These are phyloP conservation scores for Apamea sordens DNA, from an alignment of 2,888 invertebrate genomes.

Conservation along the genomic window DNA sequence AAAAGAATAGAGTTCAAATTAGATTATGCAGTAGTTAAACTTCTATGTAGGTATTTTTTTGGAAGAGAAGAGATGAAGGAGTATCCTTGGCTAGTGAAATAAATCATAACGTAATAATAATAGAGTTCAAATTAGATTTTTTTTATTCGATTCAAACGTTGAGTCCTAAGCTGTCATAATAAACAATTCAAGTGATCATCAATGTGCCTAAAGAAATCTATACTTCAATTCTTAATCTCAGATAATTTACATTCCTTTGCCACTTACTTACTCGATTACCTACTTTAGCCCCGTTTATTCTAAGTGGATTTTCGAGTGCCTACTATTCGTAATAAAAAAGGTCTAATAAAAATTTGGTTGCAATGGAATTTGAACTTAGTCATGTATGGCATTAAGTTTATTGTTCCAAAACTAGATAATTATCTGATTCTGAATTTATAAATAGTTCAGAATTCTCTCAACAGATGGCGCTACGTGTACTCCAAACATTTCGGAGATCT, in stretches of 20 bases:
- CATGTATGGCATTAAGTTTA: too few relatives aligned
- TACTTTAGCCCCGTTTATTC: too few relatives aligned
- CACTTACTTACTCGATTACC: too few relatives aligned
- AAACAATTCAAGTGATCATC: neutral
- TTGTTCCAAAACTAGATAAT: too few relatives aligned
- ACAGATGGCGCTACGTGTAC: constrained; percentile 29
- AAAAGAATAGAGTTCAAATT: neutral
- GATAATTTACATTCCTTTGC: too few relatives aligned
- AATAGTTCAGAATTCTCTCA: neutral
- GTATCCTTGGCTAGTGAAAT: neutral
- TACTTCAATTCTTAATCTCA: too few relatives aligned
- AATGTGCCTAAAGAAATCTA: neutral
- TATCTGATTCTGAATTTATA: neutral
- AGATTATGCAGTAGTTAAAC: neutral
- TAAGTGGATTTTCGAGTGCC: too few relatives aligned
- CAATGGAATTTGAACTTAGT: too few relatives aligned
- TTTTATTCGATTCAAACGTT: neutral
- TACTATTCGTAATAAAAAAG: too few relatives aligned
- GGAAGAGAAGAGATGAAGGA: neutral
- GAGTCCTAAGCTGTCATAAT: neutral
- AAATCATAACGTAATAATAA: neutral
- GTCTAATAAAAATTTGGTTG: too few relatives aligned
- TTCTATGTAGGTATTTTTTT: neutral
- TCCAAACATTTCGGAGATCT: neutral
- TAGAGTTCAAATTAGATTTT: neutral